phyloP scores from a whole-genome alignment of 2,888 invertebrate species.

The Fragum whitleyi region DNA sequence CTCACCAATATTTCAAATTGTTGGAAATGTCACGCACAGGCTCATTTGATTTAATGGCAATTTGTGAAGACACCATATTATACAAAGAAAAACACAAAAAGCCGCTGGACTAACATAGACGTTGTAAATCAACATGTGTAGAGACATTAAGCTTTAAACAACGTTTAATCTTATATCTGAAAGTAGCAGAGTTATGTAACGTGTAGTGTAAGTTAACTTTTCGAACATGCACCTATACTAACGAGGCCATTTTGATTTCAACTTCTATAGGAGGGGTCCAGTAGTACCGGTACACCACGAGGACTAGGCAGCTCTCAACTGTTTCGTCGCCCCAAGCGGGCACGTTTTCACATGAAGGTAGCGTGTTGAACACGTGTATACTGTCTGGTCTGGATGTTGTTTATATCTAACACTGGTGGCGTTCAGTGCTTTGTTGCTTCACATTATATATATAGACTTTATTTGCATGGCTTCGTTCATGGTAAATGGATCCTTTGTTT shows the following conservation, averaged over 20 bases:
- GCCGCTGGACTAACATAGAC: no score
- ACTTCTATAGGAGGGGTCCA: slow-evolving; percentile 53
- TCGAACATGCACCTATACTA: not conserved
- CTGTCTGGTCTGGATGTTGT: not conserved
- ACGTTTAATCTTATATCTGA: no score
- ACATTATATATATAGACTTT: slow-evolving; percentile 29
- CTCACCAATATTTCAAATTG: no score
- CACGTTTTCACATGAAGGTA: slow-evolving; percentile 60
- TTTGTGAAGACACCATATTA: no score
- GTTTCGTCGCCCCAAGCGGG: slow-evolving; percentile 54
- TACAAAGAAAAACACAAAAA: no score
- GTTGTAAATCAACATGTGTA: no score
- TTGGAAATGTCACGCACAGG: no score
- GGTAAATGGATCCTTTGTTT: not conserved
- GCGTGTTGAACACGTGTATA: slow-evolving; percentile 27
- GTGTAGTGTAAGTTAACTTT: no score
- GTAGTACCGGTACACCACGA: slow-evolving; percentile 52
- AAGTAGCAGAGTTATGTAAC: no score
- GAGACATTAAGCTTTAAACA: no score
- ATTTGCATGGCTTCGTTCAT: slow-evolving; percentile 42
- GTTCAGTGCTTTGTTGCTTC: slow-evolving; percentile 40
- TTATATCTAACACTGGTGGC: slow-evolving; percentile 21
- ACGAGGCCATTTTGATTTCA: not conserved
- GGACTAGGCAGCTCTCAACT: slow-evolving; percentile 56
- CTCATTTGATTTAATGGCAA: no score